Evolutionary conservation across 2,113 vertebrate genomes (phyloP), one percentile per base, ranked within the genome.

Genomic region (Spea bombifrons): DNA sequence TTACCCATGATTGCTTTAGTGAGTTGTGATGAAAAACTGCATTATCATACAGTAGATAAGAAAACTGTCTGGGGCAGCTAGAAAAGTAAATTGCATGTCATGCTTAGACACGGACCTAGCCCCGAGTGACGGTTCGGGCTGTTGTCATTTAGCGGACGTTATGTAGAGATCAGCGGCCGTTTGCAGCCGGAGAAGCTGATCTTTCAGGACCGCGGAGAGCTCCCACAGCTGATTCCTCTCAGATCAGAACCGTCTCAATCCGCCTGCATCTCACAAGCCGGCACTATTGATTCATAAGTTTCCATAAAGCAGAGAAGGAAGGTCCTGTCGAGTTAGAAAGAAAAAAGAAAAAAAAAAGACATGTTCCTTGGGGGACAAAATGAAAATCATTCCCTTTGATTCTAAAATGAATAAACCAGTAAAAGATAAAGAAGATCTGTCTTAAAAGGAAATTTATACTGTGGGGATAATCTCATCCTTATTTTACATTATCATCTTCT

Each of bases 191-290:
- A 30, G 30, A 4, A 43, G 16, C 4, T 8, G 9, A 43, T 15
- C 65, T 50, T 43, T 50, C 66, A 74, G 80, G 5, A 85, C 72
- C 66, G 5, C 9, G 45, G 81, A 79, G 3, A 68, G 30, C 55
- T 0, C 6, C 3, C 16, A 30, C 0, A 5, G 13, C 68, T 46
- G 5, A 46, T 4, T 17, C 4, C 9, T 80, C 43, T 53, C 5
- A 66, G 47, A 66, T 78, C 76, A 72, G 47, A 30, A 3, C 30
- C 3, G 8, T 66, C 55, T 47, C 72, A 64, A 55, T 13, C 66
- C n/a, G 5, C 44, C 72, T 64, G 53, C 47, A 52, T 52, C 47
- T 4, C 71, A 43, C 10, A 59, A 3, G 5, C 69, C 4, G 44
- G 17, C 48, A 16, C 30, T 57, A 53, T 72, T 50, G 69, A 79